These are phyloP conservation scores for Amphilophus citrinellus DNA, from an alignment of 2,113 vertebrate genomes.

Conservation along the genomic window DNA sequence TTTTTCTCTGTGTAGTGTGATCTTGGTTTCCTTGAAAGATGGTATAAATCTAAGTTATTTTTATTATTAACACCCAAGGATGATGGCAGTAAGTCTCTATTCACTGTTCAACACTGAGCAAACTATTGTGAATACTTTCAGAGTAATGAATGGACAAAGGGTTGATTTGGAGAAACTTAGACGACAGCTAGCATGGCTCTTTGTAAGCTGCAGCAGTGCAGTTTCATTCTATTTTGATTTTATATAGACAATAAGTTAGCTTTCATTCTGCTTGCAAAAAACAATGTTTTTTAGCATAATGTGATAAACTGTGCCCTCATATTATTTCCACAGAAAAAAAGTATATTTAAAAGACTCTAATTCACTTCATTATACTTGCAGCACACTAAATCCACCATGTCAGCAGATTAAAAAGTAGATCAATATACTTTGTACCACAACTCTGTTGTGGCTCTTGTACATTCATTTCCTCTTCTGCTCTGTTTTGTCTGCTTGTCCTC, in stretches of 20 bases:
- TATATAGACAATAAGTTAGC: neutral
- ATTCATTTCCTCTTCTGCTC: conserved; percentile 48
- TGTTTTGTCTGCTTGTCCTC: conserved; percentile 44
- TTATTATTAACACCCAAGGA: no score
- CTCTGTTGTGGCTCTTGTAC: conserved; percentile 12
- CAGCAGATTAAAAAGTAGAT: conserved; percentile 25
- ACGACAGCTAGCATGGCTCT: neutral
- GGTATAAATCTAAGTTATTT: no score
- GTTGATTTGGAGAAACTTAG: neutral
- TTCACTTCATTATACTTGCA: neutral
- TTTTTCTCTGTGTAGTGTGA: no score
- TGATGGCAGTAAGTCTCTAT: neutral
- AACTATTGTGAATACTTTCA: neutral
- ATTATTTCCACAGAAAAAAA: neutral
- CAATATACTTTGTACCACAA: neutral
- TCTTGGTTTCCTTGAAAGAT: no score
- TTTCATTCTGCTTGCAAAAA: neutral
- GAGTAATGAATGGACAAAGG: neutral
- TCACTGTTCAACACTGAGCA: neutral
- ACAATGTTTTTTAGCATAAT: neutral
- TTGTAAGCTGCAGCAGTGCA: neutral
- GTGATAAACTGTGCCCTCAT: neutral
- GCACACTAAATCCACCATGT: neutral
- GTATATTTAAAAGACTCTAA: neutral
- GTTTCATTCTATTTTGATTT: neutral